A percentile compares a stretch with the other conserved stretches of the same genome.
Conservation (phyloP, 92 coral and sea anemone species). For the Umimayanthus chanpuru region DNA sequence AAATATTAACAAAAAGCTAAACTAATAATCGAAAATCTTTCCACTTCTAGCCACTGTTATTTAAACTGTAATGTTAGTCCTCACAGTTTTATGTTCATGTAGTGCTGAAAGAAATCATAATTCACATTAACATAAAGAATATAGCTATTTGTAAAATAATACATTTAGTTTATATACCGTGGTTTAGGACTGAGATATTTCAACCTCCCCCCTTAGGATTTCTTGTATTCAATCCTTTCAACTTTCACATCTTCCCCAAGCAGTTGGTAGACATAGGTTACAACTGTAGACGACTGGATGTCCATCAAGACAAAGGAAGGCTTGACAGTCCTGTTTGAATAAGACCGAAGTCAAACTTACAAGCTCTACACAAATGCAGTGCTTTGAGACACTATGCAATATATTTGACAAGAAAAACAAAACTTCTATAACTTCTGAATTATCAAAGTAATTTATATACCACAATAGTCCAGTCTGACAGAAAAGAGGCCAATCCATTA, state of each 20-base stretch:
- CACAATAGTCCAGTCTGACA: too few species aligned
- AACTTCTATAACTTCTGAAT: too few species aligned
- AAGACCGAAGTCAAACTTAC: neutral
- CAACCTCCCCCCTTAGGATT: conserved; percentile 44
- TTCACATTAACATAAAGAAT: neutral
- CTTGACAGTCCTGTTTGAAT: conserved; percentile 63
- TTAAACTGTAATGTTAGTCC: too few species aligned
- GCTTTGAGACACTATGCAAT: neutral
- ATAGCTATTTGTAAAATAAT: neutral
- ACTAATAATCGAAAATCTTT: too few species aligned
- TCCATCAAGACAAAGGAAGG: conserved; percentile 99
- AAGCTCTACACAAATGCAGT: neutral
- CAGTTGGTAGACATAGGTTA: conserved; percentile 95
- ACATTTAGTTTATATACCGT: too few species aligned
- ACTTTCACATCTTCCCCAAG: conserved; percentile 95
- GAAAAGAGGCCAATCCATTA: too few species aligned
- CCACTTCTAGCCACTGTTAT: too few species aligned
- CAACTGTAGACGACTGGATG: conserved; percentile 96
- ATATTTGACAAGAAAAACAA: too few species aligned
- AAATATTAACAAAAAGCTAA: neutral
- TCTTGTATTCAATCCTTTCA: conserved; percentile 99
- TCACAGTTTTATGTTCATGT: neutral
- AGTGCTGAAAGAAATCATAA: too few species aligned
- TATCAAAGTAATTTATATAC: too few species aligned
- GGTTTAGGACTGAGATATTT: neutral